Percentiles rank a stretch among this genome's conserved stretches.
phyloP scores from a whole-genome alignment of 2,113 vertebrate species.

The Acanthochromis polyacanthus region DNA sequence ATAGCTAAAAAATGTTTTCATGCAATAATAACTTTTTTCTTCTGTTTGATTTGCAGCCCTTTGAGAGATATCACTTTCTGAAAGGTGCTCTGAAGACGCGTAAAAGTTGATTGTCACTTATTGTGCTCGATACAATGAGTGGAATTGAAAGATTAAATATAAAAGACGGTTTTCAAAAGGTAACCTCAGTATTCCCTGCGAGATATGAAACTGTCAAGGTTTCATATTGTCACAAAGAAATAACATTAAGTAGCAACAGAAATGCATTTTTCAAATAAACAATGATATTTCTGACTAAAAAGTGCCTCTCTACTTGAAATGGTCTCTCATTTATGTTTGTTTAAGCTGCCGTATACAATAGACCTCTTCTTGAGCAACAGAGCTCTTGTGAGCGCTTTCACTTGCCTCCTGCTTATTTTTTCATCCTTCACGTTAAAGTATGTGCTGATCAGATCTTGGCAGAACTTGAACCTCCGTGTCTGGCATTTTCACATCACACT shows the following conservation, averaged over 20 bases:
- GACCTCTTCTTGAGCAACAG: background rate
- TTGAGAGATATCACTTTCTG: background rate
- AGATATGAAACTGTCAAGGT: constrained; percentile 14
- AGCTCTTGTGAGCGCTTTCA: background rate
- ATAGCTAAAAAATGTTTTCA: background rate
- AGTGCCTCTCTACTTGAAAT: background rate
- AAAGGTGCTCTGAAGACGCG: background rate
- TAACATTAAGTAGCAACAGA: background rate
- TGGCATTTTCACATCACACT: constrained; percentile 41
- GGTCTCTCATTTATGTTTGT: background rate
- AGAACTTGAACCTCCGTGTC: constrained; percentile 12
- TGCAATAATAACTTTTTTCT: background rate
- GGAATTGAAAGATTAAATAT: background rate
- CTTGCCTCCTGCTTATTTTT: constrained; percentile 33
- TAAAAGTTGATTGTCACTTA: background rate
- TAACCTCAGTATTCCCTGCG: background rate
- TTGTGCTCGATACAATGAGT: background rate
- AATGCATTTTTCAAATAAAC: background rate
- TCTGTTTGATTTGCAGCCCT: background rate
- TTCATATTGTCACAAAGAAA: constrained; percentile 7
- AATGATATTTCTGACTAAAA: background rate
- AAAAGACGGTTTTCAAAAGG: constrained; percentile 21
- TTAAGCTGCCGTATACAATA: constrained; percentile 9
- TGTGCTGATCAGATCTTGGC: constrained; percentile 22
- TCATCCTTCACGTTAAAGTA: constrained; percentile 10